phyloP scores from a whole-genome alignment of 2,113 vertebrate genomes.

The Accipiter cooperii region DNA sequence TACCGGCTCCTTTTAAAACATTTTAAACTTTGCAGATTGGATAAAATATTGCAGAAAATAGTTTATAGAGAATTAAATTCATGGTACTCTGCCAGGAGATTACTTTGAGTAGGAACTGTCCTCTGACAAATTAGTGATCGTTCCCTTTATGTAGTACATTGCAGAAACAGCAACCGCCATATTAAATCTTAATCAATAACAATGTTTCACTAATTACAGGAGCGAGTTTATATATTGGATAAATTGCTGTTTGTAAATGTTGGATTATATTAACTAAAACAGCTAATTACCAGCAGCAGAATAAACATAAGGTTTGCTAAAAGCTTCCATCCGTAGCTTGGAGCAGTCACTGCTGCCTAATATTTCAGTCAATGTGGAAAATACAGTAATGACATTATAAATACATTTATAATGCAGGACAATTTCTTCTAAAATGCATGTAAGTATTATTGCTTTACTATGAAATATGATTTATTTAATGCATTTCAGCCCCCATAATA shows the following conservation, averaged over 20 bases:
- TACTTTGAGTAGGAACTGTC: conserved; percentile 31
- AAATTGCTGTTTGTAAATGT: conserved; percentile 69
- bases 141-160: conserved; percentile 32
- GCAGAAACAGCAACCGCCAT: conserved; percentile 16
- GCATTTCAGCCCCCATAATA: conserved; percentile 70
- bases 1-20: background rate
- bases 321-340: conserved; percentile 61
- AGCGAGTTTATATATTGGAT: conserved; percentile 64
- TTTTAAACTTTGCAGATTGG: background rate
- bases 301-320: conserved; percentile 67
- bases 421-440: conserved; percentile 69
- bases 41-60: background rate
- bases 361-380: conserved; percentile 63
- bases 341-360: conserved; percentile 53
- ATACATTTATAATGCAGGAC: conserved; percentile 68
- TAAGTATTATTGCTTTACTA: conserved; percentile 72
- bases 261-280: conserved; percentile 71
- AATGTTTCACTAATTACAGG: conserved; percentile 68
- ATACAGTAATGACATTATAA: conserved; percentile 73
- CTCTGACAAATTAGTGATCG: conserved; percentile 51
- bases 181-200: conserved; percentile 76
- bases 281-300: conserved; percentile 68
- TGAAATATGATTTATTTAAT: conserved; percentile 78
- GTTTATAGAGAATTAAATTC: conserved; percentile 18
- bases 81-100: conserved; percentile 12